Evolutionary conservation across 1,140 invertebrate genomes (phyloP).

Genomic region (Teleogryllus occipitalis): DNA sequence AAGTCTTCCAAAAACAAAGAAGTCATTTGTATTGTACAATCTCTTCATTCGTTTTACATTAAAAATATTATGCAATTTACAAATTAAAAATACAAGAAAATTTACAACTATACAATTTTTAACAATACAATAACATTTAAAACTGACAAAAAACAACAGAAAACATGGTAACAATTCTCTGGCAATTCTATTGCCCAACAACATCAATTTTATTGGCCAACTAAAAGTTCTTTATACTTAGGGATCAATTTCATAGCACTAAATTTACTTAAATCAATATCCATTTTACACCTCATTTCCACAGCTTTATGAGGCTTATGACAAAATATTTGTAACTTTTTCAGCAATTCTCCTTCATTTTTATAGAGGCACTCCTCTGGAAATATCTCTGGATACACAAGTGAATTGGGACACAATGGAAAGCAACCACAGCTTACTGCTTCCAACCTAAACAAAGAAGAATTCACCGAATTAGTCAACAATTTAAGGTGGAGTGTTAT

Average conservation of each 20-base stretch:
- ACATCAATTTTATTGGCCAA: neutral
- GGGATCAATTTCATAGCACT: slow-evolving; percentile 8
- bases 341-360: slow-evolving; percentile 44
- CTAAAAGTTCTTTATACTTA: slow-evolving; percentile 10
- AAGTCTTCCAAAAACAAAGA: no score
- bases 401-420: slow-evolving; percentile 56
- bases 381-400: slow-evolving; percentile 70
- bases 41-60: no score
- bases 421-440: slow-evolving; percentile 57
- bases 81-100: no score
- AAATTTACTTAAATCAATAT: slow-evolving; percentile 15
- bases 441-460: slow-evolving; percentile 49
- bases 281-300: slow-evolving; percentile 33
- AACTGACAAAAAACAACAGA: no score
- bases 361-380: slow-evolving; percentile 51
- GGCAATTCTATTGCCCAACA: no score
- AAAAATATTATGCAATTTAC: no score
- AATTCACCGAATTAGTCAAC: no score
- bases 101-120: no score
- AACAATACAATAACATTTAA: no score
- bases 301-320: slow-evolving; percentile 32
- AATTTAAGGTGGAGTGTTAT: no score
- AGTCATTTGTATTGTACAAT: no score
- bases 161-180: no score
- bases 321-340: slow-evolving; percentile 43